A percentile compares a stretch with the other conserved stretches of the same genome.
Evolutionary conservation across 1,140 invertebrate species (phyloP).

Genomic region (Dendroctonus ponderosae): DNA sequence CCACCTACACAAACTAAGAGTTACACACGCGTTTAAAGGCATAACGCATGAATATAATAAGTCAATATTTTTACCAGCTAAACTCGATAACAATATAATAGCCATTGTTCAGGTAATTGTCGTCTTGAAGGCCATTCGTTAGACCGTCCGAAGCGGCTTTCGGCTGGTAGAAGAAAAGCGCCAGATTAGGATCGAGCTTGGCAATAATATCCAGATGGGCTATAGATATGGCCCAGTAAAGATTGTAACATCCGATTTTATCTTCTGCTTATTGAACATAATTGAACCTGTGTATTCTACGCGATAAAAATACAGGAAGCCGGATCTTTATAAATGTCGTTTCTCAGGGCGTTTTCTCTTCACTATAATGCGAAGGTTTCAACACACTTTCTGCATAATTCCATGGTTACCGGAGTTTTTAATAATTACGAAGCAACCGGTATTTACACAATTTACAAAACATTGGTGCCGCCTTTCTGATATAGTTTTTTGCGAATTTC

Average conservation of each 20-base stretch:
- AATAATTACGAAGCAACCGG: no score
- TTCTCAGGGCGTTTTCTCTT: no score
- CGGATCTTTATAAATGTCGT: no score
- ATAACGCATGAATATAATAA: constrained; percentile 46
- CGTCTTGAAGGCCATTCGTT: constrained; percentile 49
- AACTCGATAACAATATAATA: constrained; percentile 52
- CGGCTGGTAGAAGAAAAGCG: constrained; percentile 22
- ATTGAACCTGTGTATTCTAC: constrained; percentile 42
- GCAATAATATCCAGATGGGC: constrained; percentile 44
- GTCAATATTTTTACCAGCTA: constrained; percentile 50
- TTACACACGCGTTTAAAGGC: constrained; percentile 22
- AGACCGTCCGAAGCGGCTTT: constrained; percentile 31
- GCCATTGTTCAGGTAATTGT: constrained; percentile 51
- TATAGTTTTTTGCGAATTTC: no score
- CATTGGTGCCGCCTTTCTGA: no score
- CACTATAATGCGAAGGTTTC: no score
- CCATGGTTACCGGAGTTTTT: no score
- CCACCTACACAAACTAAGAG: constrained; percentile 21
- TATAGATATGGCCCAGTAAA: constrained; percentile 40
- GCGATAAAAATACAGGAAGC: constrained; percentile 13
- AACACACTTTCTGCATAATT: no score
- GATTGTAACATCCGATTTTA: constrained; percentile 45
- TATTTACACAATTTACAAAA: no score
- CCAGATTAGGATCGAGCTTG: constrained; percentile 37
- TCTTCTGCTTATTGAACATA: constrained; percentile 49